Base-by-base conservation (phyloP, 2,888 invertebrate species). In the Euclidia mi region DNA sequence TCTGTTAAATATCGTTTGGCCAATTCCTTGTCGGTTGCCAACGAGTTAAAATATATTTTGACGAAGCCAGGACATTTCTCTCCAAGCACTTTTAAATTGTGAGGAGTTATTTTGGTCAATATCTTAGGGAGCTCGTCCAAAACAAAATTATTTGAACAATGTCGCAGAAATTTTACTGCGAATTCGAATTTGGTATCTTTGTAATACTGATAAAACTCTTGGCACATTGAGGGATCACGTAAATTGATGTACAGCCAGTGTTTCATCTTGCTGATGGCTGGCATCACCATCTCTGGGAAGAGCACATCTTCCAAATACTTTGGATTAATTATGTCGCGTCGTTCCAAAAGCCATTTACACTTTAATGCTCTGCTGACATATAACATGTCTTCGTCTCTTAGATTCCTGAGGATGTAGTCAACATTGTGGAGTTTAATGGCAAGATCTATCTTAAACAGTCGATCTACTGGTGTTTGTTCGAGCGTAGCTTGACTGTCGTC, bases 331-430 rank as follows among this genome's bases (percentile, higher is more conserved):
- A 89, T 76, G 2, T 83, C 50, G 14, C 50, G 41, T 43, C 84
- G 18, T 10, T 85, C 78, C 18, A 87, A 37, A 1, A 92, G 70
- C 91, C 91, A 91, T 10, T 49, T 63, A 15, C 81, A 68, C 66
- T 88, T 88, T 1, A 92, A 64, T 0, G 88, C 87, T 76, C 82
- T 82, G 56, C 83, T 86, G 0, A 91, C 90, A 51, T 81, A 89
- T 0, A 92, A 62, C 86, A 91, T 83, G 47, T 90, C 87, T 14
- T 83, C 78, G n/a, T 85, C 77, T 76, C 86, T 87, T 15, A 92
- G 66, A 41, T 77, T 88, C n/a, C 71, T 48, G 9, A 89, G 14
- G 3, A 91, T 83, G 47, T 79, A 91, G 12, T 87, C 75, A 0
- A 84, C 70, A 55, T 88, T 58, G 51, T 66, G 81, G 17, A 78